Evolutionary conservation across 2,113 vertebrate genomes (phyloP).

Genomic region (Sinosuthora webbiana): DNA sequence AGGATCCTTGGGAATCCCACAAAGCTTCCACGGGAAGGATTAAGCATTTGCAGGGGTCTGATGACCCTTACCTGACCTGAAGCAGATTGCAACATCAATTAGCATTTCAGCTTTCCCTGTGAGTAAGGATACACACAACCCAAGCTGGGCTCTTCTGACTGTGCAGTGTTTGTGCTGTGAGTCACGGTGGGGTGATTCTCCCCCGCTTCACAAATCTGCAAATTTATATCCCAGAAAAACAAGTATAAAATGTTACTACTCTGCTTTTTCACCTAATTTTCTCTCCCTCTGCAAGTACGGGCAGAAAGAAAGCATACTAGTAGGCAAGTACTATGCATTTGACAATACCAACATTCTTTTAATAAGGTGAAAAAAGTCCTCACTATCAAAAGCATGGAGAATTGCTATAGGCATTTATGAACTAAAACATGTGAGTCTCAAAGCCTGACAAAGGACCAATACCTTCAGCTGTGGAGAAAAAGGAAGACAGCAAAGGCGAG

Average conservation of each 20-base stretch:
- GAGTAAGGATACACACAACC: background rate
- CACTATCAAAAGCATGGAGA: background rate
- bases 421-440: background rate
- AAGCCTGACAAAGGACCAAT: background rate
- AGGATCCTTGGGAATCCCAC: background rate
- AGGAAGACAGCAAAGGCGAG: background rate
- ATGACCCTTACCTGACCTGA: constrained; percentile 39
- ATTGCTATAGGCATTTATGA: background rate
- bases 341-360: background rate
- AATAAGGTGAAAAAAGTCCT: background rate
- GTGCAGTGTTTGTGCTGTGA: background rate
- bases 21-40: background rate
- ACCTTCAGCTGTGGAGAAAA: background rate
- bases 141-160: background rate
- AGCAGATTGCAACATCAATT: background rate
- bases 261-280: background rate
- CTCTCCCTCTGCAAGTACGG: accelerated
- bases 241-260: background rate
- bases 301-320: background rate
- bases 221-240: background rate
- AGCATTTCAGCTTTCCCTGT: constrained; percentile 28
- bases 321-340: background rate
- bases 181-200: background rate
- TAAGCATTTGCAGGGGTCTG: background rate
- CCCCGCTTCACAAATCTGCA: background rate